These are phyloP conservation scores for Temnothorax longispinosus DNA, from an alignment of 1,140 invertebrate species.

Conservation along the genomic window DNA sequence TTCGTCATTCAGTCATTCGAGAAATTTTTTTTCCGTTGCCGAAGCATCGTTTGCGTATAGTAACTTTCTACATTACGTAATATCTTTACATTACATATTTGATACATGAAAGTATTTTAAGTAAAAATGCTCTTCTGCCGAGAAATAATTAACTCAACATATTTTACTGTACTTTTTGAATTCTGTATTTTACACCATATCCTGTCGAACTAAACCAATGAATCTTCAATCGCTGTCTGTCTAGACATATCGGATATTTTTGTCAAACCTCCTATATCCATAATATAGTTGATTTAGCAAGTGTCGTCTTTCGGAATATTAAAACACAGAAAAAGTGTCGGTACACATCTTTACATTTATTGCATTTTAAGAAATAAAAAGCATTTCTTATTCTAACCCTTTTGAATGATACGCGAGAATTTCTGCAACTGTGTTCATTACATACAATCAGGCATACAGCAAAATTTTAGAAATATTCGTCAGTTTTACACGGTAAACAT, in stretches of 20 bases:
- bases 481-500: background rate
- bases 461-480: no score
- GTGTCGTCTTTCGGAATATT: background rate
- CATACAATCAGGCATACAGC: background rate
- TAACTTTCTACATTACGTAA: background rate
- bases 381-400: background rate
- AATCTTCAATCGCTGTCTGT: conserved; percentile 33
- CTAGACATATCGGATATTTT: conserved; percentile 28
- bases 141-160: background rate
- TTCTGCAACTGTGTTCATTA: background rate
- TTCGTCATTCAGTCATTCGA: background rate
- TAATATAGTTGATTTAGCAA: background rate
- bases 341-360: background rate
- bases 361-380: background rate
- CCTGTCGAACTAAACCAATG: background rate
- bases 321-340: background rate
- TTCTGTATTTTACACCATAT: background rate
- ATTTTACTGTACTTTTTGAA: background rate
- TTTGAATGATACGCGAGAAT: background rate
- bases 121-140: background rate
- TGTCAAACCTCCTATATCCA: background rate
- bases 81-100: no score
- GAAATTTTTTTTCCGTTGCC: background rate
- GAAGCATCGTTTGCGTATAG: background rate
- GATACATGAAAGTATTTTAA: background rate